Base-by-base conservation (phyloP, 1,140 invertebrate species). In the Metopolophium dirhodum region DNA sequence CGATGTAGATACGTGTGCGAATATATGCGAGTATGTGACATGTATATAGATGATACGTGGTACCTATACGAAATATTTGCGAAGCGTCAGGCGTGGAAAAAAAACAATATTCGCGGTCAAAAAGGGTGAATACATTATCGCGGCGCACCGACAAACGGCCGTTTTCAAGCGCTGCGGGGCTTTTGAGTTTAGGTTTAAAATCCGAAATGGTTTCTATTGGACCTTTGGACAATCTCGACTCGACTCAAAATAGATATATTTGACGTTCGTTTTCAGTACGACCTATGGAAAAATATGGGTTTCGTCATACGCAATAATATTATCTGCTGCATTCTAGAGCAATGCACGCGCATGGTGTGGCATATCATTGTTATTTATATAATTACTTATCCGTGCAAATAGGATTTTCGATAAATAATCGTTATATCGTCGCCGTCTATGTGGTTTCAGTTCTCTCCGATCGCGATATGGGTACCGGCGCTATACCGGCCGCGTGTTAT, bases 61-160 rank as follows among this genome's bases (percentile, higher is more conserved):
- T 41, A 41, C 41, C 41, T 41, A 41, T 41, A 41, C 41, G 41
- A 51, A 51, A 49, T 77, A 77, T 88, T 51, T 49, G n/a, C 6
- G n/a, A 37, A 35, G 22, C 87, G 30, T 9, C 87, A 11, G 23
- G 30, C 23, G 47, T 18, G 18, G 20, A 68, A 35, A 88, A 51
- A 88, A 88, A 88, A 88, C 87, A 51, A 51, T 41, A 41, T 22
- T 51, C 45, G 61, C 4, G 87, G 87, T 88, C 49, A 9, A 88
- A 88, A 88, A 88, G 49, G 87, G 47, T 54, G 87, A 88, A 88
- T 88, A 35, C 47, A 88, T 88, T 88, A 88, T 47, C 26, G 26
- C 23, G 30, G 14, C 9, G 41, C 9, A 26, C 22, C 37, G 22
- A 86, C 23, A 47, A 86, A 26, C 26, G 30, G 26, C 37, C 26